Conservation (phyloP, 2,113 vertebrate genomes). For the Ictalurus furcatus region DNA sequence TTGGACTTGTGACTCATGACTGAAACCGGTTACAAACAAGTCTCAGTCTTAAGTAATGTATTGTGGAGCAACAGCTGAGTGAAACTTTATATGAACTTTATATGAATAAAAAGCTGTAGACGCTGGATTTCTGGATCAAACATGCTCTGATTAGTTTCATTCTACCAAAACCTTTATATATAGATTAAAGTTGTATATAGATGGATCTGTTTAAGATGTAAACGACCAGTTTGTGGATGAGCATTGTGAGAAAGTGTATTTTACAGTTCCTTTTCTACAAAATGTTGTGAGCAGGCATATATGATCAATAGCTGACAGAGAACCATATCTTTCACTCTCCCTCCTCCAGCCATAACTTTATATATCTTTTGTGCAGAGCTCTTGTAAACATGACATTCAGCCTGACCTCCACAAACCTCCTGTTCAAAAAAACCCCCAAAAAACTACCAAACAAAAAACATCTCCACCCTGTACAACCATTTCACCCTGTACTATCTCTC, state of each 20-base stretch:
- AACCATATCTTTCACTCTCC: background rate
- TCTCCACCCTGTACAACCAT: background rate
- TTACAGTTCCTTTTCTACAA: background rate
- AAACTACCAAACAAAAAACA: background rate
- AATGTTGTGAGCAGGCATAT: background rate
- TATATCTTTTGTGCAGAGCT: background rate
- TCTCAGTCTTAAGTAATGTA: background rate
- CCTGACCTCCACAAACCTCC: slow-evolving; percentile 18
- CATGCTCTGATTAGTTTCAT: background rate
- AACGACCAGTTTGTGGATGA: background rate
- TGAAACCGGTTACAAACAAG: background rate
- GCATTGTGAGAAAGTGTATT: background rate
- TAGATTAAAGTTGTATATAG: background rate
- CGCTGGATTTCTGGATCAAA: background rate
- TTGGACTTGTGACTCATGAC: background rate
- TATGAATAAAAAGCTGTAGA: background rate
- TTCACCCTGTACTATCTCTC: slow-evolving; percentile 9
- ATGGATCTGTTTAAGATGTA: background rate
- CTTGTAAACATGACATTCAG: slow-evolving; percentile 2
- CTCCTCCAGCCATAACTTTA: background rate
- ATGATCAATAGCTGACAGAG: background rate
- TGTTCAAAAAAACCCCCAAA: background rate
- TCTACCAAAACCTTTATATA: background rate
- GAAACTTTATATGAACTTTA: background rate
- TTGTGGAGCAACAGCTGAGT: background rate